Base-by-base conservation (phyloP, 2,113 vertebrate species). In the Lycaon pictus region DNA sequence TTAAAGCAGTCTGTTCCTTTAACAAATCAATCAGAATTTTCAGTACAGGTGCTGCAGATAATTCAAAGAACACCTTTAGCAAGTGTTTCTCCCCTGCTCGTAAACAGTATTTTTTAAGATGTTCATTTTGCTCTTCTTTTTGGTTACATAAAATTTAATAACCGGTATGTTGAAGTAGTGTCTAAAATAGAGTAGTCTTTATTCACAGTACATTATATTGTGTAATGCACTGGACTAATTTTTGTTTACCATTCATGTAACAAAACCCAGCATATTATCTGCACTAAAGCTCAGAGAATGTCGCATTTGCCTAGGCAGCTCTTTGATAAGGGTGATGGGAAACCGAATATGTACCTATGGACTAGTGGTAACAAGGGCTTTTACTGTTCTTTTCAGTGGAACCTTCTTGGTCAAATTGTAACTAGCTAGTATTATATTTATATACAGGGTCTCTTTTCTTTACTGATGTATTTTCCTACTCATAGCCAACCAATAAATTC, bases 391-490 rank as follows among this genome's bases (percentile, higher is more conserved):
- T 99, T 99, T 99, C 99, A 99, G 99, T 99, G 98, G 99, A 99
- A 98, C 97, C 98, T 99, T 98, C 99, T 99, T 99, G 98, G 99
- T 99, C 99, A 99, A 99, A 99, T 99, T 99, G 99, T 99, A 99
- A 99, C 99, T 99, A 99, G 98, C 98, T 99, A 98, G 99, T 99
- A 98, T 99, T 99, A 98, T 99, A 99, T 99, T 99, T 99, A 99
- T 99, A 99, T 99, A 99, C 99, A 99, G 99, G 99, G 99, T 99
- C 99, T 99, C 99, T 99, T 99, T 99, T 99, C 99, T 99, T 99
- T 99, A 99, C 99, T 98, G 99, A 99, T 99, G 99, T 99, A 99
- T 99, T 99, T 99, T 99, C 99, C 99, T 99, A 99, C 99, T 99
- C 99, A 99, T 99, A 99, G 99, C 99, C 99, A 99, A 99, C 99